These are phyloP conservation scores for Pegoplata infirma DNA, from an alignment of 2,888 invertebrate species.

Conservation along the genomic window DNA sequence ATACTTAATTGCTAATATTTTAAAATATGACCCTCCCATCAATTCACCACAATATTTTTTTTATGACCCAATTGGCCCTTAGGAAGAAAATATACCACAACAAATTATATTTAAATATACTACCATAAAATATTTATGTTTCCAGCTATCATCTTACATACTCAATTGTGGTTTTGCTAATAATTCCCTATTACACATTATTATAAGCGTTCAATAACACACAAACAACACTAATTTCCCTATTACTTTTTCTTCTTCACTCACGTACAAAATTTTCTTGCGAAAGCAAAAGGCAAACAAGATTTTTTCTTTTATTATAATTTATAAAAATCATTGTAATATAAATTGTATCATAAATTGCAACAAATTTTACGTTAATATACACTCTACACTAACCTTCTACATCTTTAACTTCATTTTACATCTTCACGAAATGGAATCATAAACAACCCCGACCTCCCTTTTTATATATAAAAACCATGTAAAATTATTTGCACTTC, in stretches of 20 bases:
- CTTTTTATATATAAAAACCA: not conserved
- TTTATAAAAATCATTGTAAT: slow-evolving; percentile 29
- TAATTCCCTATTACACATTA: not conserved
- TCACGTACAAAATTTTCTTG: too few species aligned
- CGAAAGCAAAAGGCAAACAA: too few species aligned
- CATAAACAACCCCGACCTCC: slow-evolving; percentile 35
- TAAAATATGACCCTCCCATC: not conserved
- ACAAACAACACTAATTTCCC: not conserved
- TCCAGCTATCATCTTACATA: not conserved
- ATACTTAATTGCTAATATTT: too few species aligned
- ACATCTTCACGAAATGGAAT: slow-evolving; percentile 32
- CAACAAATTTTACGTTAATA: slow-evolving; percentile 53
- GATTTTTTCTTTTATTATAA: not conserved
- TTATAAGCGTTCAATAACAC: too few species aligned
- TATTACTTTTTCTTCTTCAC: not conserved
- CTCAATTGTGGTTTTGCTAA: not conserved
- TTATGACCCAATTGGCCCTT: not conserved
- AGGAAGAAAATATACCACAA: not conserved
- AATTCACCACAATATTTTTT: not conserved
- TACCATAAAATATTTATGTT: not conserved
- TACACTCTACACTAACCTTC: slow-evolving; percentile 42
- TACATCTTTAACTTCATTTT: too few species aligned
- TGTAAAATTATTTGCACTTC: not conserved
- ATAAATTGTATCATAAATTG: slow-evolving; percentile 58
- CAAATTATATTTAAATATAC: not conserved